A percentile compares a stretch with the other conserved stretches of the same genome.
phyloP scores from a whole-genome alignment of 2,888 invertebrate genomes.

The Blera fallax region DNA sequence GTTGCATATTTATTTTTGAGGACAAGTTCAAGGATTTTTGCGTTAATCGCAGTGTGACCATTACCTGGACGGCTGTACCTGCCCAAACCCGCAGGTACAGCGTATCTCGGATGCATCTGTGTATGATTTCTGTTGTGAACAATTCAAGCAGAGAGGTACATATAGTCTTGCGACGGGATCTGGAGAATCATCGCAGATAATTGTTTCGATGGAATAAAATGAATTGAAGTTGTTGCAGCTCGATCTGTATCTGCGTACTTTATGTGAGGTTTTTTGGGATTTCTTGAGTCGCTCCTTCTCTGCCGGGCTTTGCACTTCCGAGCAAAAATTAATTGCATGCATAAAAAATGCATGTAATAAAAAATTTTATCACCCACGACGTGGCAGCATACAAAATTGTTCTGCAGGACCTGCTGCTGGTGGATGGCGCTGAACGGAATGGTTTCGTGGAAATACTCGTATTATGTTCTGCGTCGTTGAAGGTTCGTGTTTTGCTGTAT shows the following conservation, averaged over 20 bases:
- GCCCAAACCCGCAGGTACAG: too few relatives aligned
- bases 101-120: conserved; percentile 43
- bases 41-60: conserved; percentile 60
- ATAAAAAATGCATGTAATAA: conserved; percentile 64
- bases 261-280: conserved; percentile 53
- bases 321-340: conserved; percentile 64
- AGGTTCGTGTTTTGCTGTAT: conserved; percentile 29
- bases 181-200: conserved; percentile 65
- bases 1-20: conserved; percentile 72
- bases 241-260: conserved; percentile 67
- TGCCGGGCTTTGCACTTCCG: conserved; percentile 12
- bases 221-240: conserved; percentile 62
- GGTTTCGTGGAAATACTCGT: conserved; percentile 59
- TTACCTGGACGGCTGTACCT: conserved; percentile 19
- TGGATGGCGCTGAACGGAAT: conserved; percentile 63
- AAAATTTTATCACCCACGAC: conserved; percentile 71
- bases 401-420: background rate
- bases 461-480: conserved; percentile 18
- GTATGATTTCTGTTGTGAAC: conserved; percentile 49
- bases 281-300: conserved; percentile 1
- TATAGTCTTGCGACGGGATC: background rate
- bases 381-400: conserved; percentile 19
- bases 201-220: conserved; percentile 69
- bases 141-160: background rate
- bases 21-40: conserved; percentile 71